phyloP scores from a whole-genome alignment of 2,888 invertebrate species.

The Archips crataeganus region DNA sequence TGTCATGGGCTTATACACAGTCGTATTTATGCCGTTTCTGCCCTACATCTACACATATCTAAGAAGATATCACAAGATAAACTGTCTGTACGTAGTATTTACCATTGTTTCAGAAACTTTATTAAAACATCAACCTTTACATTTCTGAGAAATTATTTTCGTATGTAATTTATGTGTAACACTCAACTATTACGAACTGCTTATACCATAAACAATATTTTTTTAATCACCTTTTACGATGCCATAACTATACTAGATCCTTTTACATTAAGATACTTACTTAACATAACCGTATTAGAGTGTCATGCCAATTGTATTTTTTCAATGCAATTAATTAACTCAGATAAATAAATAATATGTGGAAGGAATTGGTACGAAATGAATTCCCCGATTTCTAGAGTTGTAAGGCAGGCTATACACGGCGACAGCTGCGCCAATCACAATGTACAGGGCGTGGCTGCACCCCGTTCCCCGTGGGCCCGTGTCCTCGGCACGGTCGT shows the following conservation, averaged over 20 bases:
- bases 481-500: constrained; percentile 52
- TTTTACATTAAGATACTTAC: not conserved
- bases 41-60: constrained; percentile 41
- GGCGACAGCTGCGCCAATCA: constrained; percentile 85
- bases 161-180: not conserved
- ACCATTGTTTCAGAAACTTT: constrained; percentile 28
- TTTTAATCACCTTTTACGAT: not conserved
- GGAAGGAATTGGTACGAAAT: not conserved
- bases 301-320: too few relatives aligned
- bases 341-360: not conserved
- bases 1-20: constrained; percentile 72
- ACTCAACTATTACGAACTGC: not conserved
- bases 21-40: constrained; percentile 67
- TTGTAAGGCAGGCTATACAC: constrained; percentile 66
- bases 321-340: too few relatives aligned
- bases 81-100: constrained; percentile 36
- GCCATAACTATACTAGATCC: not conserved
- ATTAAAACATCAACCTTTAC: constrained; percentile 29
- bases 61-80: constrained; percentile 35
- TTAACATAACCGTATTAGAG: not conserved
- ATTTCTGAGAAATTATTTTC: constrained; percentile 24
- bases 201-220: not conserved
- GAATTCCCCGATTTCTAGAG: constrained; percentile 46
- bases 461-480: constrained; percentile 59
- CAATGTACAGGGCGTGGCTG: constrained; percentile 81